A percentile compares a stretch with the other conserved stretches of the same genome.
phyloP scores from a whole-genome alignment of 2,888 invertebrate species.

The Branchellion lobata region DNA sequence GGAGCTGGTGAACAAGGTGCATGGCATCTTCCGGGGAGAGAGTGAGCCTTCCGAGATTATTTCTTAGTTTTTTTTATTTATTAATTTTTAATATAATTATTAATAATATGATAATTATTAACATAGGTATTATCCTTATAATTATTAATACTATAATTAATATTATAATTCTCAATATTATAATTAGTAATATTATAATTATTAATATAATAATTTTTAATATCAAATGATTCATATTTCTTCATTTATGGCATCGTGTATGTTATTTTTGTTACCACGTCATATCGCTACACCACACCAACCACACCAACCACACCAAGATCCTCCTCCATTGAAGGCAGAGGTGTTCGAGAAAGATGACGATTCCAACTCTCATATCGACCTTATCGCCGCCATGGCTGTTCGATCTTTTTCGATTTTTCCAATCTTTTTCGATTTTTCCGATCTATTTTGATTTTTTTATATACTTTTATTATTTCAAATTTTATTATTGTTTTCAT shows the following conservation, averaged over 20 bases:
- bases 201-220: too few relatives aligned
- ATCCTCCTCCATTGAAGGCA: slow-evolving; percentile 51
- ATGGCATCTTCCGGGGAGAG: too few relatives aligned
- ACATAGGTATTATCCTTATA: not conserved
- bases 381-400: slow-evolving; percentile 60
- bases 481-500: not conserved
- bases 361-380: slow-evolving; percentile 61
- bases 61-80: too few relatives aligned
- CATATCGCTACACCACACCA: not conserved
- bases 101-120: too few relatives aligned
- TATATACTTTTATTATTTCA: not conserved
- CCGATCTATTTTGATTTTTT: not conserved
- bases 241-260: too few relatives aligned
- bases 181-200: not conserved
- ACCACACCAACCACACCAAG: slow-evolving; percentile 36
- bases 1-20: too few relatives aligned
- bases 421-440: not conserved
- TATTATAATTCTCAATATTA: not conserved
- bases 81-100: too few relatives aligned
- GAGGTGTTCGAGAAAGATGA: slow-evolving; percentile 62
- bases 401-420: slow-evolving; percentile 53
- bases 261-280: too few relatives aligned
- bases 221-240: too few relatives aligned
- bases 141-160: not conserved
- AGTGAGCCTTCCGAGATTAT: too few relatives aligned